These are phyloP conservation scores for Lumbricus terrestris DNA, from an alignment of 2,888 invertebrate genomes.

Conservation along the genomic window DNA sequence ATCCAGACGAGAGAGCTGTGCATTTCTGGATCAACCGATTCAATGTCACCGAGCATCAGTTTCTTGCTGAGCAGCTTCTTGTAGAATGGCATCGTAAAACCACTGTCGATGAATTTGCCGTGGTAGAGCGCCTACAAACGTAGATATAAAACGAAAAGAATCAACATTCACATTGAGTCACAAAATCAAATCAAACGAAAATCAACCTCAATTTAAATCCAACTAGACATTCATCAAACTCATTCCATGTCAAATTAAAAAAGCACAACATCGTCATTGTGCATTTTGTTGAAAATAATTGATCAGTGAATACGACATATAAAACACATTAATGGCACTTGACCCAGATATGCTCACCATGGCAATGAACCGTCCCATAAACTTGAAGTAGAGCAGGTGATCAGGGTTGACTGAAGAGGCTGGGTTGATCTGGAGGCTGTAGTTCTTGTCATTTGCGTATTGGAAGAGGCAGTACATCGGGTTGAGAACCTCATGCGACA, in stretches of 20 bases:
- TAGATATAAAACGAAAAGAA: neutral
- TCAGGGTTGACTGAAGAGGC: slow-evolving; percentile 99
- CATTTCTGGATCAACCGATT: slow-evolving; percentile 97
- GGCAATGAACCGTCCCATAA: slow-evolving; percentile 92
- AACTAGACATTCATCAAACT: too few species aligned
- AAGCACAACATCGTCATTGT: too few species aligned
- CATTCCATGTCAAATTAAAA: too few species aligned
- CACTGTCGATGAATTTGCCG: slow-evolving; percentile 96
- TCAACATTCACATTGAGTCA: neutral
- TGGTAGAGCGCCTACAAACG: slow-evolving; percentile 83
- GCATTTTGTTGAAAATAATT: too few species aligned
- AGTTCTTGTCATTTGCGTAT: slow-evolving; percentile 99
- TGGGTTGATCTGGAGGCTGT: slow-evolving; percentile 97
- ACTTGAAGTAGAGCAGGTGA: slow-evolving; percentile 97
- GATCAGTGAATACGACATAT: too few species aligned
- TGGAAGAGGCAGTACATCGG: slow-evolving; percentile 99
- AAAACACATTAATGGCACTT: neutral
- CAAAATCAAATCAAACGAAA: neutral
- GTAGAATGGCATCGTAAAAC: slow-evolving; percentile 99
- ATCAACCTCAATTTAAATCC: neutral
- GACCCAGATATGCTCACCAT: slow-evolving; percentile 59
- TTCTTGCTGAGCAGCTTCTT: slow-evolving; percentile 98
- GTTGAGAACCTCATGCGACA: slow-evolving; percentile 98
- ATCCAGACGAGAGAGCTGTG: slow-evolving; percentile 87
- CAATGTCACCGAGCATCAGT: slow-evolving; percentile 94